Evolutionary conservation across 2,797 vertebrate genomes (phyloP).

Genomic region (Nyctibius grandis): DNA sequence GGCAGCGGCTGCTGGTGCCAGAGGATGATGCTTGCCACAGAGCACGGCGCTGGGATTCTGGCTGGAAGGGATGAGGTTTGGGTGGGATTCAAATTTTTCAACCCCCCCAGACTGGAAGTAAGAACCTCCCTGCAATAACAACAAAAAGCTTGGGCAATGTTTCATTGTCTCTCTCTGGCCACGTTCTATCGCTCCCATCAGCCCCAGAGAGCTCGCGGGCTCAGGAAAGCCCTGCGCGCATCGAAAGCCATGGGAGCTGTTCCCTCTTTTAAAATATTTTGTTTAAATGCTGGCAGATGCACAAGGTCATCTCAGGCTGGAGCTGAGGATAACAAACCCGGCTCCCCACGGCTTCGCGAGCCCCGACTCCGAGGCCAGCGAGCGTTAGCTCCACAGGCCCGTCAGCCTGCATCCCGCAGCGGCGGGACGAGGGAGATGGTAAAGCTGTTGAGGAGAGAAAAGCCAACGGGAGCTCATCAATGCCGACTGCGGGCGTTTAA

Average conservation of each 20-base stretch:
- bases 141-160: conserved; percentile 14
- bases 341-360: conserved; percentile 5
- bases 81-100: conserved; percentile 41
- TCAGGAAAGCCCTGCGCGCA: conserved; percentile 26
- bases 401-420: not conserved
- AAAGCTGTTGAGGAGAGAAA: not conserved
- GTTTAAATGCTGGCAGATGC: conserved; percentile 65
- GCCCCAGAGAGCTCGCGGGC: not conserved
- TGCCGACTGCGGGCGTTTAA: fast-evolving
- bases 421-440: not conserved
- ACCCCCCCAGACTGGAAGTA: conserved; percentile 22
- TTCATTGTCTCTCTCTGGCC: conserved; percentile 50
- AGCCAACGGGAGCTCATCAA: not conserved
- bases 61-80: conserved; percentile 32
- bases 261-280: conserved; percentile 40
- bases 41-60: not conserved
- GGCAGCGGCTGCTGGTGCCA: not conserved
- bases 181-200: conserved; percentile 18
- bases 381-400: not conserved
- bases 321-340: conserved; percentile 50
- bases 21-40: not conserved
- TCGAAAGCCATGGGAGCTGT: not conserved
- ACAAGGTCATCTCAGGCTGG: conserved; percentile 67
- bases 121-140: conserved; percentile 44
- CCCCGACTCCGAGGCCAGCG: not conserved